Evolutionary conservation across 1,140 invertebrate species (phyloP).

Genomic region (Halesus radiatus): DNA sequence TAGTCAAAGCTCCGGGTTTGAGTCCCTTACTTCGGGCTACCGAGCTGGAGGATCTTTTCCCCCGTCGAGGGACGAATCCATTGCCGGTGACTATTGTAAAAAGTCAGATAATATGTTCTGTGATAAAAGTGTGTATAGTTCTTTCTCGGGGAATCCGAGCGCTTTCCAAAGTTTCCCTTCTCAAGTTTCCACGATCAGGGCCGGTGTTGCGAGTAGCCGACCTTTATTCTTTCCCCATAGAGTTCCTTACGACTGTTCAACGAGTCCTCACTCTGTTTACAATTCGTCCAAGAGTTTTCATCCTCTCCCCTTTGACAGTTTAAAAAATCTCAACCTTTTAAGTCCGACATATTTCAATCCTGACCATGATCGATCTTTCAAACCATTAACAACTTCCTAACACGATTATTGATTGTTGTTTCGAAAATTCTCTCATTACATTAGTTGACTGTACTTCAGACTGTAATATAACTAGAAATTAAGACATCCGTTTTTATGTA

Average conservation of each 20-base stretch:
- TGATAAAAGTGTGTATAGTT: constrained; percentile 36
- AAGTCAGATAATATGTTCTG: constrained; percentile 54
- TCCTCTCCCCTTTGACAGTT: no score
- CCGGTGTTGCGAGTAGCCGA: constrained; percentile 34
- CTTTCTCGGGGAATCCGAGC: not conserved
- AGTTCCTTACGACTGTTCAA: constrained; percentile 46
- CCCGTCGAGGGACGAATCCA: constrained; percentile 64
- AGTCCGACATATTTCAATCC: constrained; percentile 31
- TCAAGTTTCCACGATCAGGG: constrained; percentile 31
- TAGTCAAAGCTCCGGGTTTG: constrained; percentile 70
- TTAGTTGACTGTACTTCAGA: constrained; percentile 31
- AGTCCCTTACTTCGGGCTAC: constrained; percentile 67
- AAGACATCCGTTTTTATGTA: constrained; percentile 16
- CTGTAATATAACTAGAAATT: constrained; percentile 2
- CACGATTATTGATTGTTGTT: not conserved
- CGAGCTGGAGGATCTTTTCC: constrained; percentile 66
- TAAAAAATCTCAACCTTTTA: constrained; percentile 28
- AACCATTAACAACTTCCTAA: constrained; percentile 30
- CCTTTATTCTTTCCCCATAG: constrained; percentile 37
- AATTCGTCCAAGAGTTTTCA: no score
- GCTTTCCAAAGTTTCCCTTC: constrained; percentile 41
- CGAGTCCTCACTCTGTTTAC: not conserved
- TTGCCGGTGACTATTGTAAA: constrained; percentile 62
- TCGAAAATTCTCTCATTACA: not conserved
- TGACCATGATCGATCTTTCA: constrained; percentile 38